Base-by-base conservation (phyloP, 2,797 vertebrate genomes). In the Malurus leucopterus region DNA sequence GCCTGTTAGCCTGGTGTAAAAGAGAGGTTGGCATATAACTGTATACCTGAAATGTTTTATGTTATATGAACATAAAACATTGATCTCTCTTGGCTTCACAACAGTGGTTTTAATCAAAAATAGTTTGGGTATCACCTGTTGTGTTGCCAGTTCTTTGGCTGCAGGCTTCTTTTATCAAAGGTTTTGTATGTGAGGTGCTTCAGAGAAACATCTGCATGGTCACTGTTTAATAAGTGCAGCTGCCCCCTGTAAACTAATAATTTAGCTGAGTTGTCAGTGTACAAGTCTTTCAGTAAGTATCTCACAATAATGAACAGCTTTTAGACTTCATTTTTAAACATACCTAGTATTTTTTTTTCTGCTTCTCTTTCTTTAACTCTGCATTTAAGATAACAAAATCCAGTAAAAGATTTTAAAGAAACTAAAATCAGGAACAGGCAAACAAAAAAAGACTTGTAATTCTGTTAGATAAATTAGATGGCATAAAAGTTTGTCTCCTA, bases 51-150 rank as follows among this genome's bases (percentile, higher is more conserved):
- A 34, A 34, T 34, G 34, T 34, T 34, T 34, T 34, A 34, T 34
- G 34, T 34, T 34, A 5, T 22, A 21, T 32, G 63, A 13, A 4
- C 3, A 3, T 29, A 29, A 40, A 19, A 29, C 3, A 20, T 14
- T 23, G 6, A 22, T 5, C 15, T 62, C 16, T 47, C 11, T 29
- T 29, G 63, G 24, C 6, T 41, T 71, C 9, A 2, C 34, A 18
- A 2, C 19, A 13, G 0, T 8, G 8, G 13, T 63, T 67, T 44
- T 47, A 53, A 40, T 34, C n/a, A 15, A 6, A 16, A 9, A 0
- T n/a, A 8, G 32, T 62, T 73, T 51, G 7, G 22, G 9, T 23
- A 1, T 61, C 5, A 3, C 10, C 30, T 32, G 20, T 36, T 75
- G 34, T 40, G 29, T 57, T 69, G 72, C 13, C 40, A 50, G 26